Percentiles rank a stretch among this genome's conserved stretches.
phyloP scores from a whole-genome alignment of 2,113 vertebrate species.

The Stegastes partitus region DNA sequence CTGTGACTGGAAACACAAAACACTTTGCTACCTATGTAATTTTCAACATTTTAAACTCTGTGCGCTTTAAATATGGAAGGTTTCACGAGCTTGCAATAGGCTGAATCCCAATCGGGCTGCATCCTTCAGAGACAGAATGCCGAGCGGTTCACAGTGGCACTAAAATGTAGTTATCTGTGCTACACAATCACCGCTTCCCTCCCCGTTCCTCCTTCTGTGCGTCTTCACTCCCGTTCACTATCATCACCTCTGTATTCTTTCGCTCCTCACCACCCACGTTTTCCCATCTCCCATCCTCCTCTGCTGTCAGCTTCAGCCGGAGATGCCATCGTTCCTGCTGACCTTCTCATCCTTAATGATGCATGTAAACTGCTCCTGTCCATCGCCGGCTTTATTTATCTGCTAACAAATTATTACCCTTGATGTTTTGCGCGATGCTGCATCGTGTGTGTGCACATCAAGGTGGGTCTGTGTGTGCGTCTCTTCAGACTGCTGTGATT shows the following conservation, averaged over 20 bases:
- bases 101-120: neutral
- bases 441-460: constrained; percentile 6
- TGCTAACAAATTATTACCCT: constrained; percentile 76
- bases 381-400: constrained; percentile 79
- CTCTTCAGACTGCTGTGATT: constrained; percentile 60
- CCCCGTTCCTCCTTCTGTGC: neutral
- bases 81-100: neutral
- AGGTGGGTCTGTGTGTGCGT: constrained; percentile 19
- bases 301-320: constrained; percentile 57
- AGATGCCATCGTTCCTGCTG: constrained; percentile 69
- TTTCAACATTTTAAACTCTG: neutral
- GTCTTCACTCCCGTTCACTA: constrained; percentile 21
- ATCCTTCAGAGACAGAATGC: neutral
- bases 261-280: constrained; percentile 18
- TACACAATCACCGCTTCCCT: neutral
- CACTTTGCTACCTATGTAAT: too few relatives aligned
- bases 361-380: constrained; percentile 79
- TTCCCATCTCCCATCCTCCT: constrained; percentile 31
- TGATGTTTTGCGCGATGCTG: constrained; percentile 53
- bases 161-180: constrained; percentile 13
- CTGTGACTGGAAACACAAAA: neutral
- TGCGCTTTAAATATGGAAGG: neutral
- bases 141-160: neutral
- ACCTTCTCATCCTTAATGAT: constrained; percentile 83
- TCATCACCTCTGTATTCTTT: constrained; percentile 29